Conservation (phyloP, 2,888 invertebrate species). For the Phaonia tiefii region DNA sequence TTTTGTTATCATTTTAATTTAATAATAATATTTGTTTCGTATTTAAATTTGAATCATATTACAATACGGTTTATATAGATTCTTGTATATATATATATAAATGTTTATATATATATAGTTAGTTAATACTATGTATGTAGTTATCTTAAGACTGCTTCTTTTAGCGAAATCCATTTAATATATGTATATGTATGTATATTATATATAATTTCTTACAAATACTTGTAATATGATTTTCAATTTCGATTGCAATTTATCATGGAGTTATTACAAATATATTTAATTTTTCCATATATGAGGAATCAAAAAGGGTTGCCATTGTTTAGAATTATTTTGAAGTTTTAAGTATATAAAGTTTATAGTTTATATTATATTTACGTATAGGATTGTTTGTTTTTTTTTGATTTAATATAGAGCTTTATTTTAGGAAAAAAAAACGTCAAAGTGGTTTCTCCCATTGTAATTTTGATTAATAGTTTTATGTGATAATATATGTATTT, state of each 20-base stretch:
- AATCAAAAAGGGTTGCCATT: constrained; percentile 34
- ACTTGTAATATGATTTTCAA: too few relatives aligned
- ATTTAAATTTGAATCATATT: constrained; percentile 66
- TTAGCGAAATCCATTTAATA: constrained; percentile 53
- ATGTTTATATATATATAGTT: constrained; percentile 19
- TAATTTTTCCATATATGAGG: constrained; percentile 25
- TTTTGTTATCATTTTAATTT: constrained; percentile 55
- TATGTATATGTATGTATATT: background rate
- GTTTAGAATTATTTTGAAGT: constrained; percentile 49
- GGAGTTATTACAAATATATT: background rate
- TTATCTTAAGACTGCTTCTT: background rate
- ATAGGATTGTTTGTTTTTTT: constrained; percentile 32
- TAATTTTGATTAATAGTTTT: constrained; percentile 51
- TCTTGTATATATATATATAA: constrained; percentile 28
- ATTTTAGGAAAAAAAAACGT: constrained; percentile 55
- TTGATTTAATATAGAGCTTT: too few relatives aligned
- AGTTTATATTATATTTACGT: constrained; percentile 20
- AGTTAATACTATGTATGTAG: background rate
- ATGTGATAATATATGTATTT: constrained; percentile 38
- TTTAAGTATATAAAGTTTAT: constrained; percentile 27
- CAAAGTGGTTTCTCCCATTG: constrained; percentile 70
- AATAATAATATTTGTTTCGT: constrained; percentile 4
- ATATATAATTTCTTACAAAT: background rate
- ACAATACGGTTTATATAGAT: constrained; percentile 53
- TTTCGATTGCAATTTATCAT: background rate